Evolutionary conservation across 1,140 invertebrate genomes (phyloP), one percentile per base, ranked within the genome.

Genomic region (Eupeodes corollae): DNA sequence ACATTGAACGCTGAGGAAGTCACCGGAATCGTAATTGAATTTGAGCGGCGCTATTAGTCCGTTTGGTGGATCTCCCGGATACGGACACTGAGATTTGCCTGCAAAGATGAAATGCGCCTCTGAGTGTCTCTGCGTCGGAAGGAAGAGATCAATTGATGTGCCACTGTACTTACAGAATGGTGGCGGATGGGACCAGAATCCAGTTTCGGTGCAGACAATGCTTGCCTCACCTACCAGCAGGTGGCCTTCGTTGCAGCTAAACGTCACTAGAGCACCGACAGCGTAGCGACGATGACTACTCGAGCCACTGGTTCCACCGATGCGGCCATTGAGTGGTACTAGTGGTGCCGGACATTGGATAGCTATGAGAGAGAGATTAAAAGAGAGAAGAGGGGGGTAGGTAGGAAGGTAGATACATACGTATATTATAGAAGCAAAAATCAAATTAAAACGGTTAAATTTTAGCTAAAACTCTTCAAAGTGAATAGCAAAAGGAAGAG

Each of bases 141-240:
- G 14, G 38, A 14, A 32, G 43, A 34, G 19, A 32, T 44, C 19
- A 34, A 35, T 34, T 14, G 35, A 19, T 13, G 13, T 50, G n/a
- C 8, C 15, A 19, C 41, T 37, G 54, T 68, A 69, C 68, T 70
- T 73, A 73, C 88, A 91, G 58, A 83, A 78, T 49, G 88, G 88
- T n/a, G 84, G 75, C 44, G 83, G 79, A 65, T 88, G 84, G 9
- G 86, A 88, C 88, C 88, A 91, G 52, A 81, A 83, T 33, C 88
- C 88, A 53, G 80, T 85, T 67, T 90, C 86, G 14, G 82, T 87
- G 68, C 88, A 91, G 15, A 89, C 84, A 49, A 87, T 82, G 21
- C 82, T 83, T 1, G 79, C 75, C 65, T 89, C 84, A 2, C 88
- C 88, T 34, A 85, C 73, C 3, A 91, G 69, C 48, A 81, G 75